Evolutionary conservation across 2,797 vertebrate genomes (phyloP), one percentile per base, ranked within the genome.

Genomic region (Xiphophorus birchmanni): DNA sequence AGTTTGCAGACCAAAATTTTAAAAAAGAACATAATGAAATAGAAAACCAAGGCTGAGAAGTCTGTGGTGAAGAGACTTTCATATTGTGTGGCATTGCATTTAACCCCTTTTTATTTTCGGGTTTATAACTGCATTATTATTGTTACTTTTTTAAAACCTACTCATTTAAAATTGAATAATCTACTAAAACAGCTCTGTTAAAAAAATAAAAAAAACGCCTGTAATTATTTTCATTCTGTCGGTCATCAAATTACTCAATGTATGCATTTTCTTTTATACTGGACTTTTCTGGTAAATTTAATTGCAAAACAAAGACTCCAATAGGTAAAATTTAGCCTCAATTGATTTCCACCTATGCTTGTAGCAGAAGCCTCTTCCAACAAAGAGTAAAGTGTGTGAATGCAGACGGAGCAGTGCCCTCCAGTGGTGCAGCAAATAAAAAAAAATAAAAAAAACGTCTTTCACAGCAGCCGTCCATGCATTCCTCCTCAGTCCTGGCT

Each of bases 371-470:
- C 26, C 1, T 86, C 82, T 83, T 67, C 76, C 72, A 89, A 94
- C 91, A 95, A 95, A 93, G 92, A 90, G 83, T 67, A 1, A 75
- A 86, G 87, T 93, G 90, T 94, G 83, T 83, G 73, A 85, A 90
- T 82, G 84, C 77, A 88, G 89, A 90, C 94, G 47, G 88, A 91
- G 93, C 92, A 95, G 87, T 94, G 94, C 95, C 96, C 95, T 94
- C 96, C 94, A 95, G 96, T 96, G 96, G 94, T 89, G 80, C 1
- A 78, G 84, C 85, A 78, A 74, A 81, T 86, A 47, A 76, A 74
- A 80, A n/a, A 58, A 58, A 54, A 54, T 52, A 74, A 71, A 56
- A 80, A 83, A 63, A 75, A 74, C 84, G 84, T 56, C 87, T 86
- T 81, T 86, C 79, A 82, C 80, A 79, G 82, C 82, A 32, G 11